Conservation (phyloP, 2,888 invertebrate genomes). For the Hartigia nigra region DNA sequence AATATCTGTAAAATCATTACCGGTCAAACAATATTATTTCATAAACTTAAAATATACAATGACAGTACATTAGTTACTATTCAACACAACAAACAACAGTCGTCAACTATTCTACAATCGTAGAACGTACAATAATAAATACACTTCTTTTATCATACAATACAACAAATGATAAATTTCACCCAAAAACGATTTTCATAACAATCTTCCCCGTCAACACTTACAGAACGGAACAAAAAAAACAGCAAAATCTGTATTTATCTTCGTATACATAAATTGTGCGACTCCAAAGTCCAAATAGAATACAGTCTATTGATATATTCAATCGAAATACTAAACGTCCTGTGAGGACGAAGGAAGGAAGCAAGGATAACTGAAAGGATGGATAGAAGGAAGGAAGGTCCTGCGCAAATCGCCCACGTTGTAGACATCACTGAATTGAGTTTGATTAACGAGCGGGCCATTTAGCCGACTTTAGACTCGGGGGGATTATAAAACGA, state of each 20-base stretch:
- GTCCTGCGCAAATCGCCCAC: conserved; percentile 8
- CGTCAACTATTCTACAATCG: background rate
- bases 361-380: background rate
- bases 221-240: background rate
- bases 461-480: conserved; percentile 44
- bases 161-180: background rate
- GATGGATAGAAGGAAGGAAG: conserved; percentile 6
- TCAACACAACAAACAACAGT: background rate
- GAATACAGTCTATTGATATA: background rate
- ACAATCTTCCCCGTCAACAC: background rate
- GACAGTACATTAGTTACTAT: background rate
- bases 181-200: background rate
- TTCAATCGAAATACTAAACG: background rate
- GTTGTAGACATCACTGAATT: conserved; percentile 36
- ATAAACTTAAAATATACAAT: background rate
- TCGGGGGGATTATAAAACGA: conserved; percentile 42
- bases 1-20: background rate
- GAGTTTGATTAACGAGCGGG: conserved; percentile 45
- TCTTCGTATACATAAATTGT: background rate
- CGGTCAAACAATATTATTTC: background rate
- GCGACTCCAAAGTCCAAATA: background rate
- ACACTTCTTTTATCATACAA: no score
- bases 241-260: background rate
- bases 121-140: background rate
- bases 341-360: background rate